Evolutionary conservation across 2,888 invertebrate genomes (phyloP).

Genomic region (Formica aserva): DNA sequence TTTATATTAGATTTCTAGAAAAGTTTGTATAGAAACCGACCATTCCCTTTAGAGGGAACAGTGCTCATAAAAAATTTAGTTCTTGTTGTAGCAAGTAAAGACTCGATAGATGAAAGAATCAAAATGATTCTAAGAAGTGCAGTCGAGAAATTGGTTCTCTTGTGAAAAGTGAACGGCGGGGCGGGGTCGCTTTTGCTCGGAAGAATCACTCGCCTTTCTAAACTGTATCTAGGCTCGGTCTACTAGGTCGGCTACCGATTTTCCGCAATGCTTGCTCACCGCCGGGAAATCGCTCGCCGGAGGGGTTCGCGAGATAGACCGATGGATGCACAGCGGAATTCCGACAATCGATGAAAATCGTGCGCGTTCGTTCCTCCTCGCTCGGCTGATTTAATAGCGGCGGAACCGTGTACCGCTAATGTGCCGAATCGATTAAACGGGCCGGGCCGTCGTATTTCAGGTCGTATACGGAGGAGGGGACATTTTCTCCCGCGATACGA

Average conservation of each 20-base stretch:
- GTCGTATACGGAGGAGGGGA: slow-evolving; percentile 41
- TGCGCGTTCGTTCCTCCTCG: slow-evolving; percentile 31
- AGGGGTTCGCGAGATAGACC: not conserved
- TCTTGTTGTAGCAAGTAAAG: slow-evolving; percentile 25
- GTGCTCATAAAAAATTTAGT: slow-evolving; percentile 10
- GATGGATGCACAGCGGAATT: not conserved
- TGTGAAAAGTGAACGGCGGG: slow-evolving; percentile 74
- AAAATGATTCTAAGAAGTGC: slow-evolving; percentile 46
- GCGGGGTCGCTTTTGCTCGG: slow-evolving; percentile 70
- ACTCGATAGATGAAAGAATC: not conserved
- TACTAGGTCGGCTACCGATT: slow-evolving; percentile 61
- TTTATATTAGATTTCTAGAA: not conserved
- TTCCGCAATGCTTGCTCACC: slow-evolving; percentile 33
- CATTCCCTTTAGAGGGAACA: not conserved
- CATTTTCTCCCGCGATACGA: slow-evolving; percentile 47
- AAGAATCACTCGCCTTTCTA: slow-evolving; percentile 80
- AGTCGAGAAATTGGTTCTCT: slow-evolving; percentile 65
- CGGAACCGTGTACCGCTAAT: slow-evolving; percentile 63
- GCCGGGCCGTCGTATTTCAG: slow-evolving; percentile 28
- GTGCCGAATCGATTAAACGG: slow-evolving; percentile 69
- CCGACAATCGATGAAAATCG: slow-evolving; percentile 57
- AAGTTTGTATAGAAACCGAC: not conserved
- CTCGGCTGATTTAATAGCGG: slow-evolving; percentile 58
- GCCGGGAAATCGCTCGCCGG: slow-evolving; percentile 14
- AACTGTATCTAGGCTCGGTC: slow-evolving; percentile 72